Conservation (phyloP, 2,113 vertebrate species). For the Eurystomus gularis region DNA sequence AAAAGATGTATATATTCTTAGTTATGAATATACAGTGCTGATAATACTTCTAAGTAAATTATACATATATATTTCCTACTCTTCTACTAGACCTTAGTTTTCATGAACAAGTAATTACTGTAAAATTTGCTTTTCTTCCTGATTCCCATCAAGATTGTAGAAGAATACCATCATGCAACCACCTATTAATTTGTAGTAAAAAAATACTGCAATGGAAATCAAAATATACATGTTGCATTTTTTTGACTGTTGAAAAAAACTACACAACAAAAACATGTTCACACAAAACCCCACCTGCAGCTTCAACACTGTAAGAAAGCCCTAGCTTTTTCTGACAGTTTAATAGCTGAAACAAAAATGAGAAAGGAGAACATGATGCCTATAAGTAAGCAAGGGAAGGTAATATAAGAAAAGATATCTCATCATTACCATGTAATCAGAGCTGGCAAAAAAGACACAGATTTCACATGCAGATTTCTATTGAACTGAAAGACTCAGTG, state of each 20-base stretch:
- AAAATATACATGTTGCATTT: neutral
- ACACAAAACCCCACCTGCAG: neutral
- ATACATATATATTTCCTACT: neutral
- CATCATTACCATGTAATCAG: neutral
- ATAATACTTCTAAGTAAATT: neutral
- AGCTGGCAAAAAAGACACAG: neutral
- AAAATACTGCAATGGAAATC: neutral
- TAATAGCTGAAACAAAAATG: constrained; percentile 3
- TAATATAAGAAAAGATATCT: neutral
- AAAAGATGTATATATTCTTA: neutral
- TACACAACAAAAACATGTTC: neutral
- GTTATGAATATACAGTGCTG: neutral
- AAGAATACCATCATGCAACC: neutral
- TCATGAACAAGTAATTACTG: neutral
- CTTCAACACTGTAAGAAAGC: neutral
- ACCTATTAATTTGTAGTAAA: neutral
- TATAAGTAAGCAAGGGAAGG: neutral
- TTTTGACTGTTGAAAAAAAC: neutral
- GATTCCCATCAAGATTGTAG: neutral
- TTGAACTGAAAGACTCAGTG: neutral
- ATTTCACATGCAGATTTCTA: neutral
- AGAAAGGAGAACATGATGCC: neutral
- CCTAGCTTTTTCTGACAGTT: neutral
- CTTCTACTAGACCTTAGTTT: neutral
- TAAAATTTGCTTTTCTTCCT: neutral